Conservation (phyloP, 2,113 vertebrate genomes). For the Anhinga anhinga region DNA sequence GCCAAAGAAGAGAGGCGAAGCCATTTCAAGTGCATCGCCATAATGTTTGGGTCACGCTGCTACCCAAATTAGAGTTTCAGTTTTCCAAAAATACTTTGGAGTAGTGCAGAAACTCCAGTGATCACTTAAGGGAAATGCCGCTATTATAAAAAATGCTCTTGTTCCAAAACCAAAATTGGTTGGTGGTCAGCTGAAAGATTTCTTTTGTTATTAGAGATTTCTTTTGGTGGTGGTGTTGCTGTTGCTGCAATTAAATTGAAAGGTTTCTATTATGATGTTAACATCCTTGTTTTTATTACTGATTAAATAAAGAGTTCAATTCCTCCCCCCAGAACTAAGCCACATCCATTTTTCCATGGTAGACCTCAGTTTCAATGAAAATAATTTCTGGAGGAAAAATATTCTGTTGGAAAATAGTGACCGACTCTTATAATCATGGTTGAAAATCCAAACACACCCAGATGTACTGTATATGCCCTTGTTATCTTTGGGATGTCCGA, state of each 20-base stretch:
- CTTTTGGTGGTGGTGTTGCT: not conserved
- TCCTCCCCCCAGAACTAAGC: not conserved
- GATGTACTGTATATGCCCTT: not conserved
- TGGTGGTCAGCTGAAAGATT: not conserved
- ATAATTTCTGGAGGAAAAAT: not conserved
- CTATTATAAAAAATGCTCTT: not conserved
- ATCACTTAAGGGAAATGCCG: constrained; percentile 6
- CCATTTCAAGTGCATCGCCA: not conserved
- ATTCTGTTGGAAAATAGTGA: not conserved
- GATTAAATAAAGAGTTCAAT: not conserved
- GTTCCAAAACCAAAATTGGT: constrained; percentile 13
- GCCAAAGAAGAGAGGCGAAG: not conserved
- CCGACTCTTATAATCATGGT: not conserved
- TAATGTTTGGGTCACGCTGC: not conserved
- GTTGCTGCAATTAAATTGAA: not conserved
- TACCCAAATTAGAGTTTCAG: not conserved
- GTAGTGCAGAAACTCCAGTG: not conserved
- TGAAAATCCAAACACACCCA: constrained; percentile 1
- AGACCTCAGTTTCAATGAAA: not conserved
- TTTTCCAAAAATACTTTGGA: constrained; percentile 6
- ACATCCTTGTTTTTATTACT: not conserved
- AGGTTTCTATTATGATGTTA: not conserved
- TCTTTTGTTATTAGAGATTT: not conserved
- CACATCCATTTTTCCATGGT: not conserved
- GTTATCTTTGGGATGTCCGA: not conserved